These are phyloP conservation scores for Aphrocallistes beatrix DNA, from an alignment of 37 sponge, comb jelly and placozoan species.

Conservation along the genomic window DNA sequence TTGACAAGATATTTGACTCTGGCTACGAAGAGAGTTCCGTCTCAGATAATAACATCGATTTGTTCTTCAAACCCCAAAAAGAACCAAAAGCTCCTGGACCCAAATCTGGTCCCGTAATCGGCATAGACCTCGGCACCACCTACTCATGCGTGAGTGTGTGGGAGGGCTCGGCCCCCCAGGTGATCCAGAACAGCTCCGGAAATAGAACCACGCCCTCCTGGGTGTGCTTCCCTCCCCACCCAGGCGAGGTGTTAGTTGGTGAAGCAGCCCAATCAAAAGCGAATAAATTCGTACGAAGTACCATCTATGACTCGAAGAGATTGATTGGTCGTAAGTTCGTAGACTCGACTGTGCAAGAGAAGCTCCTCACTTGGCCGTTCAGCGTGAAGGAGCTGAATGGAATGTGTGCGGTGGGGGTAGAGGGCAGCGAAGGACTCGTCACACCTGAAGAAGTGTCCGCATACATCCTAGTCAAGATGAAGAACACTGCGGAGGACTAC, in stretches of 20 bases:
- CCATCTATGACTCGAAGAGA: slow-evolving; percentile 80
- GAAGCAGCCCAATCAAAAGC: slow-evolving; percentile 77
- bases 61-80: neutral
- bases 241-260: slow-evolving; percentile 51
- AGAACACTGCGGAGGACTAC: slow-evolving; percentile 82
- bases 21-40: neutral
- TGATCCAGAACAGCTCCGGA: slow-evolving; percentile 80
- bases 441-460: slow-evolving; percentile 83
- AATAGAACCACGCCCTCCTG: slow-evolving; percentile 87
- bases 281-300: slow-evolving; percentile 28
- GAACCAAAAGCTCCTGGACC: neutral
- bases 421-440: slow-evolving; percentile 21
- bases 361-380: slow-evolving; percentile 56
- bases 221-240: slow-evolving; percentile 54
- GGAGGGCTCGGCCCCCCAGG: slow-evolving; percentile 45
- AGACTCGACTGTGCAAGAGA: slow-evolving; percentile 45
- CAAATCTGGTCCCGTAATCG: slow-evolving; percentile 32
- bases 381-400: slow-evolving; percentile 30
- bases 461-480: slow-evolving; percentile 76
- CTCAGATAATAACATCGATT: neutral
- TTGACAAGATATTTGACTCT: neutral
- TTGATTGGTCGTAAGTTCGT: slow-evolving; percentile 70
- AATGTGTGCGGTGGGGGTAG: slow-evolving; percentile 52
- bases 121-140: slow-evolving; percentile 90
- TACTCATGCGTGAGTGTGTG: slow-evolving; percentile 89